A percentile compares a stretch with the other conserved stretches of the same genome.
Evolutionary conservation across 2,888 invertebrate species (phyloP).

Genomic region (Meta bourneti): DNA sequence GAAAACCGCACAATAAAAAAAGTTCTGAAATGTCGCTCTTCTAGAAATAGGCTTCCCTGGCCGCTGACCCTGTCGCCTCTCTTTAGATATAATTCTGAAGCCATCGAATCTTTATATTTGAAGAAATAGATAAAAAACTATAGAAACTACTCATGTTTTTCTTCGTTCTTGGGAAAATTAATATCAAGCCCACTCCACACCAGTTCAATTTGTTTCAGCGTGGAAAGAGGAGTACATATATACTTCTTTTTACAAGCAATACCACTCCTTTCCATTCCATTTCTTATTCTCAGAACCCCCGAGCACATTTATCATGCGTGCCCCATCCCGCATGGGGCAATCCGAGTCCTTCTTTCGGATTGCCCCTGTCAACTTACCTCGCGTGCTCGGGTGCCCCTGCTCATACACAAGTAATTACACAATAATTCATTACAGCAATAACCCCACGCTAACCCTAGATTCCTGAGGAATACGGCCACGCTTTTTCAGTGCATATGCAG

Average conservation of each 20-base stretch:
- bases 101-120: no score
- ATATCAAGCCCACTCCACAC: neutral
- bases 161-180: neutral
- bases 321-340: neutral
- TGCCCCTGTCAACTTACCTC: constrained; percentile 18
- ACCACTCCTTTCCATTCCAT: neutral
- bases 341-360: neutral
- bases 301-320: neutral
- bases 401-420: constrained; percentile 65
- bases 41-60: no score
- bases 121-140: no score
- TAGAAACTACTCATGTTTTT: no score
- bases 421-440: constrained; percentile 70
- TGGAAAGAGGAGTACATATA: neutral
- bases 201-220: neutral
- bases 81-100: no score
- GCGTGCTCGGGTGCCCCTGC: constrained; percentile 27
- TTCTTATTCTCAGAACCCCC: neutral
- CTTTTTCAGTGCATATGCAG: constrained; percentile 12
- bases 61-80: no score
- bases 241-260: neutral
- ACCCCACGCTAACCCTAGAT: constrained; percentile 35
- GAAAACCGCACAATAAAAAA: no score
- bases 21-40: no score
- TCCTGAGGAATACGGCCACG: neutral